Evolutionary conservation across 2,888 invertebrate species (phyloP).

Genomic region (Sesia bembeciformis): DNA sequence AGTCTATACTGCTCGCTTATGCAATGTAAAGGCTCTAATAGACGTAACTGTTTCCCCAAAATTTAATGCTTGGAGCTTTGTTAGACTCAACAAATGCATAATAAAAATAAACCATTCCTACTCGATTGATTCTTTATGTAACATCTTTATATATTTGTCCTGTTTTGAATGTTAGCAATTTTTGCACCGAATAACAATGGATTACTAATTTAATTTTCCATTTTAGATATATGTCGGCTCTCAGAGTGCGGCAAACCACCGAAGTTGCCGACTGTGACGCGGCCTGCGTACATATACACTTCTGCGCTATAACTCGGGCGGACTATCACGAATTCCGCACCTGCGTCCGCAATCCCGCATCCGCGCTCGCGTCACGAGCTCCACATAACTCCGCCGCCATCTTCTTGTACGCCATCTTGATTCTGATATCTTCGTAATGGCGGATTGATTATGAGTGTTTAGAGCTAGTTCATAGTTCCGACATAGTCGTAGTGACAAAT

Average conservation of each 20-base stretch:
- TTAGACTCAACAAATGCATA: too few relatives aligned
- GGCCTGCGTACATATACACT: conserved; percentile 87
- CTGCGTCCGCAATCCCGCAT: conserved; percentile 87
- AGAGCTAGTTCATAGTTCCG: too few relatives aligned
- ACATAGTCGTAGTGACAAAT: too few relatives aligned
- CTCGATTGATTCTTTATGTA: too few relatives aligned
- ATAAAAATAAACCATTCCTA: too few relatives aligned
- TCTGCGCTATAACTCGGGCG: conserved; percentile 90
- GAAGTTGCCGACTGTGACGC: conserved; percentile 77
- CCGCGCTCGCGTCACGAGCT: conserved; percentile 79
- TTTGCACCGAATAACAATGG: too few relatives aligned
- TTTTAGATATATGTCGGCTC: conserved; percentile 82
- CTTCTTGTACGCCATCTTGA: conserved; percentile 55
- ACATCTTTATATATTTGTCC: too few relatives aligned
- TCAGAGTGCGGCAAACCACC: conserved; percentile 79
- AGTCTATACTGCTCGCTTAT: too few relatives aligned
- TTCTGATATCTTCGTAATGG: conserved; percentile 29
- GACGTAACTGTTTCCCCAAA: too few relatives aligned
- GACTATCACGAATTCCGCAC: conserved; percentile 86
- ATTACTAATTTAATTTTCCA: neutral
- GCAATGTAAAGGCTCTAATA: too few relatives aligned
- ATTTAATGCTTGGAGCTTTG: too few relatives aligned
- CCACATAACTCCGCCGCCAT: conserved; percentile 55
- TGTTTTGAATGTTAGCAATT: too few relatives aligned
- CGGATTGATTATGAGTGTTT: neutral